A percentile compares a stretch with the other conserved stretches of the same genome.
phyloP scores from a whole-genome alignment of 2,797 vertebrate genomes.

The Myripristis jacobus region DNA sequence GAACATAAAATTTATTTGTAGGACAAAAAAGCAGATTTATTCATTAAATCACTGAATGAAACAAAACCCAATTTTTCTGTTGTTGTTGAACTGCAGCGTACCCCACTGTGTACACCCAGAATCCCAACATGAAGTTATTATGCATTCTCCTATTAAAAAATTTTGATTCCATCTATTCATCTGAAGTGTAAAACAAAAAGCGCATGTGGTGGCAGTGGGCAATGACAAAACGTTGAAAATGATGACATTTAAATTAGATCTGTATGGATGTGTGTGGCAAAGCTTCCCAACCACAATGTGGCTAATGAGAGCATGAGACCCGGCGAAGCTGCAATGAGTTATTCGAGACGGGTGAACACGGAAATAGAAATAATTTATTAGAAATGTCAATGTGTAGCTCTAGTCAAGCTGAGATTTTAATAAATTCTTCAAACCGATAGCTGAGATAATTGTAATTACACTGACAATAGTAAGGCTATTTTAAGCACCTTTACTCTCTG shows the following conservation, averaged over 20 bases:
- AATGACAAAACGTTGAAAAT: too few relatives aligned
- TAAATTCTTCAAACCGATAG: background rate
- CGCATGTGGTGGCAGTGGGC: too few relatives aligned
- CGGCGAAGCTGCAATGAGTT: background rate
- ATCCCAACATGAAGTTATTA: background rate
- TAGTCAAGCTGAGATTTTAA: background rate
- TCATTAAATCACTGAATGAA: too few relatives aligned
- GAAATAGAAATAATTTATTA: background rate
- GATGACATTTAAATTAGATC: background rate
- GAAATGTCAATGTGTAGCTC: background rate
- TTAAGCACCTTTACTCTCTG: background rate
- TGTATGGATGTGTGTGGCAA: background rate
- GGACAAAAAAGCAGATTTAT: background rate
- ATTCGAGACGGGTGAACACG: background rate
- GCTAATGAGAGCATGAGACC: background rate
- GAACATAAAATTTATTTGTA: constrained; percentile 15
- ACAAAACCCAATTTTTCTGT: background rate
- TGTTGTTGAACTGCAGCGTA: background rate
- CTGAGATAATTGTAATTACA: background rate
- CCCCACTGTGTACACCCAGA: background rate
- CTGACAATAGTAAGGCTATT: background rate
- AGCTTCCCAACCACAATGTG: background rate
- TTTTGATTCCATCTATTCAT: too few relatives aligned
- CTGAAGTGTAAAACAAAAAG: too few relatives aligned
- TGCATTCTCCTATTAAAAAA: too few relatives aligned